Evolutionary conservation across 2,888 invertebrate species (phyloP).

Genomic region (Octonoba sinensis): DNA sequence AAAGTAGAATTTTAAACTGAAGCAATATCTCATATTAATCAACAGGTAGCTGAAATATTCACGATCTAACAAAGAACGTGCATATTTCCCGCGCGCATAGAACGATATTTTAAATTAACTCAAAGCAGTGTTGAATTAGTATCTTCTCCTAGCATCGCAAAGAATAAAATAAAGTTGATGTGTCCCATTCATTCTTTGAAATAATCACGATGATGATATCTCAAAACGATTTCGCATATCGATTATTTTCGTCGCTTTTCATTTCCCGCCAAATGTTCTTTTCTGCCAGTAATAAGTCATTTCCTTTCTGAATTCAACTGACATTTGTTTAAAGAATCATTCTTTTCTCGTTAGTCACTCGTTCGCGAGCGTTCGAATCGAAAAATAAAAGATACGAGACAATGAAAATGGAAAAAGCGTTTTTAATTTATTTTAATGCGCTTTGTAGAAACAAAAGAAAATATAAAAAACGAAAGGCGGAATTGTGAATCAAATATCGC

Average conservation of each 20-base stretch:
- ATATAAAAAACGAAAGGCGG: constrained; percentile 14
- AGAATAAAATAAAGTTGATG: constrained; percentile 31
- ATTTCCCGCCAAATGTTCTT: constrained; percentile 35
- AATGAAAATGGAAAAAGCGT: constrained; percentile 31
- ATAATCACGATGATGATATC: constrained; percentile 60
- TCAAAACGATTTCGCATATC: constrained; percentile 53
- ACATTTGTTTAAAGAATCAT: constrained; percentile 33
- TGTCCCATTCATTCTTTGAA: constrained; percentile 50
- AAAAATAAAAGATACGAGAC: constrained; percentile 28
- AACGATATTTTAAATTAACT: no score
- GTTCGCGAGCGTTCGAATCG: constrained; percentile 23
- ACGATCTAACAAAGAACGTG: no score
- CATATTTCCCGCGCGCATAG: no score
- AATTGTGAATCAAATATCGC: constrained; percentile 37
- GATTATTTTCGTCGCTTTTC: constrained; percentile 27
- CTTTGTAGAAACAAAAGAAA: constrained; percentile 32
- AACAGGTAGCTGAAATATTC: no score
- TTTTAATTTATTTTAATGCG: constrained; percentile 64
- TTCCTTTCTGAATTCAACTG: constrained; percentile 53
- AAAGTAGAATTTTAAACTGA: no score
- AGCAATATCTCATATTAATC: no score
- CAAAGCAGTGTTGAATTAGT: no score
- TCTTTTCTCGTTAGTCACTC: constrained; percentile 40
- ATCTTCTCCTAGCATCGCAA: no score
- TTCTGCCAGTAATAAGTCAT: constrained; percentile 54